phyloP scores from a whole-genome alignment of 2,888 invertebrate genomes.

The Mantis religiosa region DNA sequence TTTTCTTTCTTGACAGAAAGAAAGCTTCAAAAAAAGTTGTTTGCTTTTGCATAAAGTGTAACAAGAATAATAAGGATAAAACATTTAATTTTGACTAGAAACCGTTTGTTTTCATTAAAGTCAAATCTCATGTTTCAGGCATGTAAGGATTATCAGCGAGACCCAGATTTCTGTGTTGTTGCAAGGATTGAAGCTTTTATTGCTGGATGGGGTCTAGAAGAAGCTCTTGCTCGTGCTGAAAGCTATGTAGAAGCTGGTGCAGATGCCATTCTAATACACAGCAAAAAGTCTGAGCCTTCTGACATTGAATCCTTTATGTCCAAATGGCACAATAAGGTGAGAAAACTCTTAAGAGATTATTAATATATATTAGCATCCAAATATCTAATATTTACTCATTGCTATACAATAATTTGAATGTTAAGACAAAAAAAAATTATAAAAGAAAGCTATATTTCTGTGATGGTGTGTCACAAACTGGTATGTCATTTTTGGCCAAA shows the following conservation, averaged over 20 bases:
- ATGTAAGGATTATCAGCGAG: constrained; percentile 45
- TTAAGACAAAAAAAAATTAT: no score
- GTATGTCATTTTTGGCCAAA: no score
- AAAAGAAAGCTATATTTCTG: no score
- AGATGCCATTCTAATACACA: constrained; percentile 47
- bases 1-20: no score
- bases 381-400: no score
- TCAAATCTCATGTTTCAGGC: constrained; percentile 37
- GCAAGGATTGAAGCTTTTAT: constrained; percentile 46
- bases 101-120: not conserved
- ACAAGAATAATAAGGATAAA: no score
- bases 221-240: constrained; percentile 39
- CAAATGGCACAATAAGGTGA: constrained; percentile 45
- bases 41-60: no score
- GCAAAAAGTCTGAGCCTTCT: constrained; percentile 43
- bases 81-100: not conserved
- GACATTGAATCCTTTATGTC: constrained; percentile 47
- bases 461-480: no score
- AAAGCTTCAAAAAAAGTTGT: no score
- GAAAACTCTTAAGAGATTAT: no score
- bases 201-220: constrained; percentile 39
- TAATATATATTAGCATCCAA: no score
- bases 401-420: no score
- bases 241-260: constrained; percentile 41
- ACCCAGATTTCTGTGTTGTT: constrained; percentile 47